A percentile compares a stretch with the other conserved stretches of the same genome.
phyloP scores from a whole-genome alignment of 2,888 invertebrate species.

The Eupithecia exiguata region DNA sequence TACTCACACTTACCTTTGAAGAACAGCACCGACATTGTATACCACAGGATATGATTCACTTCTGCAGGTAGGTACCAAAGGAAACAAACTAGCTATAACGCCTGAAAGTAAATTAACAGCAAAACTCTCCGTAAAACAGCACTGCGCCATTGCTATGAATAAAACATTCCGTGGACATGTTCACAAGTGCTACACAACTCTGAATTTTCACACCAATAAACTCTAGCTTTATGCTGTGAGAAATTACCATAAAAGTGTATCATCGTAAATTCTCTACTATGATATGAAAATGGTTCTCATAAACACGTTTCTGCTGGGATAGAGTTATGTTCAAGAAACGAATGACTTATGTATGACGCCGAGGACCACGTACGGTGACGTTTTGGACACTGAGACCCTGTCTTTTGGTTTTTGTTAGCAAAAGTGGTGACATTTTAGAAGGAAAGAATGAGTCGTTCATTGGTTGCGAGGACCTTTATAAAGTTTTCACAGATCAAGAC shows the following conservation, averaged over 20 bases:
- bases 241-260: constrained; percentile 38
- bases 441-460: not conserved
- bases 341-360: not conserved
- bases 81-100: constrained; percentile 24
- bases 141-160: constrained; percentile 51
- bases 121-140: constrained; percentile 40
- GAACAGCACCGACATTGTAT: not conserved
- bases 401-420: not conserved
- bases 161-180: constrained; percentile 50
- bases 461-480: not conserved
- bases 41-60: not conserved
- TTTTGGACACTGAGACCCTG: not conserved
- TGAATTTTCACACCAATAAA: constrained; percentile 42
- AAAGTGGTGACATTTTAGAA: not conserved
- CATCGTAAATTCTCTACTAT: constrained; percentile 30
- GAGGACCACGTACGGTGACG: not conserved
- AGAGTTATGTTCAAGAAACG: constrained; percentile 10
- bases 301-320: constrained; percentile 21
- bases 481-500: not conserved
- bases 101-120: constrained; percentile 58
- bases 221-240: constrained; percentile 36
- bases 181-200: constrained; percentile 39
- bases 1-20: not conserved
- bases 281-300: constrained; percentile 29
- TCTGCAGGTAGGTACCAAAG: not conserved